Conservation (phyloP, 2,888 invertebrate genomes). For the Drosophila birchii region DNA sequence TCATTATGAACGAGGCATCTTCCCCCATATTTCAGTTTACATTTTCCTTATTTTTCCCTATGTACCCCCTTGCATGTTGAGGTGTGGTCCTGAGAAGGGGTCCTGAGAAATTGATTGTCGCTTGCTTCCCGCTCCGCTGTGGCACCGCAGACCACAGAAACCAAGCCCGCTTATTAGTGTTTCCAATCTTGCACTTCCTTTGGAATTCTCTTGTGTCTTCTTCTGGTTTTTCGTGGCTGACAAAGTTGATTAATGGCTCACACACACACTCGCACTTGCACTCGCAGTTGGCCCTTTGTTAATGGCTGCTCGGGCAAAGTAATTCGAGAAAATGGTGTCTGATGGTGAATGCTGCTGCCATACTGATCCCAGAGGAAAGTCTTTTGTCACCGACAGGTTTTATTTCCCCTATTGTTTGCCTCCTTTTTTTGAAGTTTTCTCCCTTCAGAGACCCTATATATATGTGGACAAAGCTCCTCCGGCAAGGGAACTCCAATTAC, state of each 20-base stretch:
- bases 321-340: slow-evolving; percentile 60
- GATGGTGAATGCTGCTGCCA: slow-evolving; percentile 26
- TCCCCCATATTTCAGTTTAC: neutral
- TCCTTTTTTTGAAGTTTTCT: slow-evolving; percentile 24
- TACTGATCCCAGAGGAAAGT: slow-evolving; percentile 21
- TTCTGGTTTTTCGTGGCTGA: slow-evolving; percentile 36
- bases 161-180: slow-evolving; percentile 22
- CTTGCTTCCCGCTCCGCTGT: slow-evolving; percentile 11
- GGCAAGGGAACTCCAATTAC: slow-evolving; percentile 27
- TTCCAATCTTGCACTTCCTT: slow-evolving; percentile 48
- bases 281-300: slow-evolving; percentile 38
- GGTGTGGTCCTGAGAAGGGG: slow-evolving; percentile 67
- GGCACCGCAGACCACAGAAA: slow-evolving; percentile 60
- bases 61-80: slow-evolving; percentile 38
- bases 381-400: slow-evolving; percentile 53
- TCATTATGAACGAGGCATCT: neutral
- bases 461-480: slow-evolving; percentile 6
- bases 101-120: slow-evolving; percentile 50
- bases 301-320: slow-evolving; percentile 48
- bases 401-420: slow-evolving; percentile 20
- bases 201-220: slow-evolving; percentile 15
- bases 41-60: neutral
- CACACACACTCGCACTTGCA: slow-evolving; percentile 16
- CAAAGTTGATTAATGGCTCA: slow-evolving; percentile 65
- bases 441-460: slow-evolving; percentile 16